Evolutionary conservation across 1,140 invertebrate genomes (phyloP).

Genomic region (Papilio polytes): DNA sequence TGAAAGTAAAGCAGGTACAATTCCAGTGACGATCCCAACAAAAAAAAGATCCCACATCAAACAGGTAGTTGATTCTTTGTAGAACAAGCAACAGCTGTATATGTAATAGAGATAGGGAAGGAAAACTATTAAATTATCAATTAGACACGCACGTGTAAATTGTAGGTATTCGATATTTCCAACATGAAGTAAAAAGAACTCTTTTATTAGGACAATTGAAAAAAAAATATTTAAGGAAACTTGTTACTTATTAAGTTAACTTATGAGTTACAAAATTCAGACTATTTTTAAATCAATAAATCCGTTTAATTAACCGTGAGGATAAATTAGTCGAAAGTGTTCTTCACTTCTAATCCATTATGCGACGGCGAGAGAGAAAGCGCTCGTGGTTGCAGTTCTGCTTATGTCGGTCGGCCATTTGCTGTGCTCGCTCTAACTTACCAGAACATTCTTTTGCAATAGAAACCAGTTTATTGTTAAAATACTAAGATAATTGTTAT

Average conservation of each 20-base stretch:
- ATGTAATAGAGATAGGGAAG: background rate
- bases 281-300: background rate
- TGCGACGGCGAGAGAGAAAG: constrained; percentile 70
- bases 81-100: background rate
- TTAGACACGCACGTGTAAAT: background rate
- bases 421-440: constrained; percentile 50
- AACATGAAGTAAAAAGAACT: background rate
- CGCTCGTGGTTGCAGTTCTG: constrained; percentile 54
- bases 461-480: constrained; percentile 39
- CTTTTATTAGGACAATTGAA: background rate
- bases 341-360: constrained; percentile 38
- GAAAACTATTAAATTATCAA: background rate
- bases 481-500: background rate
- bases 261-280: background rate
- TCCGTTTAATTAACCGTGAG: background rate
- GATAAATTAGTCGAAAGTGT: constrained; percentile 44
- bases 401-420: constrained; percentile 74
- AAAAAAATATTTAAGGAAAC: background rate
- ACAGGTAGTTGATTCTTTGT: constrained; percentile 26
- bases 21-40: background rate
- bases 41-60: constrained; percentile 19
- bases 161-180: background rate
- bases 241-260: background rate
- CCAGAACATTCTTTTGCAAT: constrained; percentile 52
- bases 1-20: constrained; percentile 3